Percentiles rank a stretch among this genome's conserved stretches.
These are phyloP conservation scores for Melanotaenia pygmaea DNA, from an alignment of 2,797 vertebrate species.

Conservation along the genomic window DNA sequence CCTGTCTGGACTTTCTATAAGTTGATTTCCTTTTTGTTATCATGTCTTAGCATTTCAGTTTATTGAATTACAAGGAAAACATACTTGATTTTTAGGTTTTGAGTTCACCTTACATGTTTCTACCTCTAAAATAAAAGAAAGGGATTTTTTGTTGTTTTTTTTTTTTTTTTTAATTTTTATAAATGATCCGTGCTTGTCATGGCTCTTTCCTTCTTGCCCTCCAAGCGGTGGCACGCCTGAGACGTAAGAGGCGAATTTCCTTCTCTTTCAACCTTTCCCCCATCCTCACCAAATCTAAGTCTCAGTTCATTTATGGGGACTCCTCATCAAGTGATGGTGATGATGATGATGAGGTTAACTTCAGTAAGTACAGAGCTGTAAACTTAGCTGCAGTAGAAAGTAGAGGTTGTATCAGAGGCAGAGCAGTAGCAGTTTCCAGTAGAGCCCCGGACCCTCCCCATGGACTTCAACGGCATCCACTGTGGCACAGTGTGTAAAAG, in stretches of 20 bases:
- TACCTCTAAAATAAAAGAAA: background rate
- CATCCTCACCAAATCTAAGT: constrained; percentile 92
- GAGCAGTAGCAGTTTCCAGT: constrained; percentile 34
- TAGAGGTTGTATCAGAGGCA: constrained; percentile 30
- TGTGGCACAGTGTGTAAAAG: background rate
- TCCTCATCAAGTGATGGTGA: constrained; percentile 95
- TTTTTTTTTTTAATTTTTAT: background rate
- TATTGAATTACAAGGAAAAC: background rate
- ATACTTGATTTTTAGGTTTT: background rate
- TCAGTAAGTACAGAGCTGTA: constrained; percentile 86
- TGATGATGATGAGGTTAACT: constrained; percentile 91
- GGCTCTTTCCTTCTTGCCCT: constrained; percentile 65
- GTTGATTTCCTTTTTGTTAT: background rate
- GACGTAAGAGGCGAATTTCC: constrained; percentile 87
- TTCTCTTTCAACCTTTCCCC: constrained; percentile 94
- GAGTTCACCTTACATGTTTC: background rate
- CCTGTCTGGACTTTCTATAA: background rate
- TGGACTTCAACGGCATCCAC: background rate
- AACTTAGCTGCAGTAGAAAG: constrained; percentile 44
- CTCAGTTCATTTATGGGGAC: constrained; percentile 85
- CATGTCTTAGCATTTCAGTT: background rate
- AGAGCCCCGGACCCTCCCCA: constrained; percentile 14
- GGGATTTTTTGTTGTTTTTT: background rate
- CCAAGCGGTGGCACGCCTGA: constrained; percentile 82
- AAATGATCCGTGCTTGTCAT: constrained; percentile 62